These are phyloP conservation scores for Drosophila ohnishii DNA, from an alignment of 1,140 invertebrate genomes.

Conservation along the genomic window DNA sequence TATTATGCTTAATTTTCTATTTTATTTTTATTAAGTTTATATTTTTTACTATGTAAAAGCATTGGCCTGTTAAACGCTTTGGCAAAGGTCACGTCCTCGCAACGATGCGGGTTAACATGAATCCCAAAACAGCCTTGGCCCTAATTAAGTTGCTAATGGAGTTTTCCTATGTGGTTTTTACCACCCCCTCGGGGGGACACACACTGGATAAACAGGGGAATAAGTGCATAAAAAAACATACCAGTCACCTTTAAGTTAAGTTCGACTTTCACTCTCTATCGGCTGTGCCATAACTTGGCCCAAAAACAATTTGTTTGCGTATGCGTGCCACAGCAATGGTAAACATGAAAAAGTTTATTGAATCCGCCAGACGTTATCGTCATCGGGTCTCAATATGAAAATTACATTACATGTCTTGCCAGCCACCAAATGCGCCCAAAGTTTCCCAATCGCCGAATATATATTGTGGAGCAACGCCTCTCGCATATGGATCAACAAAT, in stretches of 20 bases:
- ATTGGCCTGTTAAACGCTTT: slow-evolving; percentile 1
- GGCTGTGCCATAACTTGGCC: slow-evolving; percentile 29
- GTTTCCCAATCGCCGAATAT: slow-evolving; percentile 46
- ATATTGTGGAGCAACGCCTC: slow-evolving; percentile 18
- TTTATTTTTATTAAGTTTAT: neutral
- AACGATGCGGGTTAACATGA: slow-evolving; percentile 1
- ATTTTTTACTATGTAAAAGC: slow-evolving; percentile 5
- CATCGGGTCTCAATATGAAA: slow-evolving; percentile 55
- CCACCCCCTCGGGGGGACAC: neutral
- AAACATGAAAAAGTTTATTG: slow-evolving; percentile 68
- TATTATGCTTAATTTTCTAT: neutral
- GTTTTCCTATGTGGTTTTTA: slow-evolving; percentile 36
- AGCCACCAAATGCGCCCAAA: slow-evolving; percentile 53
- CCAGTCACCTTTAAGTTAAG: slow-evolving; percentile 24
- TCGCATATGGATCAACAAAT: slow-evolving; percentile 49
- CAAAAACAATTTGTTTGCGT: slow-evolving; percentile 36
- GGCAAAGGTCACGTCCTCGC: slow-evolving; percentile 14
- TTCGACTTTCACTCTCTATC: slow-evolving; percentile 19
- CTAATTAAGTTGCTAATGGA: slow-evolving; percentile 43
- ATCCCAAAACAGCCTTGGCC: slow-evolving; percentile 34
- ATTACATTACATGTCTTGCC: slow-evolving; percentile 50
- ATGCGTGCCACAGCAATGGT: slow-evolving; percentile 55
- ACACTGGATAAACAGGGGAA: neutral
- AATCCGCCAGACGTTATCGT: slow-evolving; percentile 51
- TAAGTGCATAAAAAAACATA: neutral